Base-by-base conservation (phyloP, 2,888 invertebrate genomes). In the Rhyacophila evoluta region DNA sequence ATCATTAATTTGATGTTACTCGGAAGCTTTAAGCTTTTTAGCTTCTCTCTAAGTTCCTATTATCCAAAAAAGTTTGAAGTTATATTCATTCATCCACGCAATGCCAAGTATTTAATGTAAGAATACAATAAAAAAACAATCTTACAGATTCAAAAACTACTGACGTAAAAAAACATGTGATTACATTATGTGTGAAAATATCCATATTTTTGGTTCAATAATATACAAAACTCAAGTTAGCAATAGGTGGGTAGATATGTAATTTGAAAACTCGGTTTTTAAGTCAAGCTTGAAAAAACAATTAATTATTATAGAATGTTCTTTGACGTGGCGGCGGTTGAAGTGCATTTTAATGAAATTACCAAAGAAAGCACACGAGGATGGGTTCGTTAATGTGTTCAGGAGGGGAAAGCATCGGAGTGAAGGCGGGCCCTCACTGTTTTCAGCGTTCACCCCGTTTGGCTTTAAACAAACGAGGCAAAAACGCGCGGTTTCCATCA, bases 331-430 rank as follows among this genome's bases (percentile, higher is more conserved):
- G 39, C 27, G 39, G 27, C 69, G 38, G 33, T 38, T 29, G 78
- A 69, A 78, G 69, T 27, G 69, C 74, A 74, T 36, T 78, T 73
- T 78, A 78, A 78, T 78, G 78, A 78, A 78, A 78, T 78, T 78
- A 73, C 74, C 41, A 27, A 78, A 73, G 69, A 78, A 72, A 67
- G 74, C 74, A 55, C 55, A 55, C 55, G 55, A 55, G 55, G 55
- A 55, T 55, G 74, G 36, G 33, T 27, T 39, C 15, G 37, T 36
- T 68, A 67, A 36, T 19, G 19, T 19, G 37, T 69, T 37, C 11
- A n/a, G 12, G n/a, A 37, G 36, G 36, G 27, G n/a, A 27, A 27
- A 8, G 33, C 1, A n/a, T 1, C 4, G 69, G 29, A 68, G 68
- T 28, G 19, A 68, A 25, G 68, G 69, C 15, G n/a, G 69, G 29